A percentile compares a stretch with the other conserved stretches of the same genome.
Evolutionary conservation across 2,797 vertebrate genomes (phyloP).

Genomic region (Avahi laniger): DNA sequence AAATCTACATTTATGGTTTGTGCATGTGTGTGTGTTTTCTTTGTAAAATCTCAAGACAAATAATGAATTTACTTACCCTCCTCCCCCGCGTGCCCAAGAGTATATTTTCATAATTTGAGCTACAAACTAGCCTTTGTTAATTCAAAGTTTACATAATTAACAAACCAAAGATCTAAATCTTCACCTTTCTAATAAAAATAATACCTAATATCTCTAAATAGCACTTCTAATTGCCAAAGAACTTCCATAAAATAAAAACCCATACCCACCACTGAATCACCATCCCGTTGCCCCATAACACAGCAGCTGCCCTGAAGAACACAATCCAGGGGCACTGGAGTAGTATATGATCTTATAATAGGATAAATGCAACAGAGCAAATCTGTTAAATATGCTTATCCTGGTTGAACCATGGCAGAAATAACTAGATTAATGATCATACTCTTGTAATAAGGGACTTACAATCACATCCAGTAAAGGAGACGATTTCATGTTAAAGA

Average conservation of each 20-base stretch:
- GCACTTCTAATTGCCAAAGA: constrained; percentile 47
- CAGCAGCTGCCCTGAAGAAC: background rate
- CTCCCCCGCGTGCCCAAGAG: background rate
- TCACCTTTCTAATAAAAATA: constrained; percentile 59
- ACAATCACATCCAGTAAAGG: background rate
- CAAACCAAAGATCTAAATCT: constrained; percentile 45
- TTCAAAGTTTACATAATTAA: constrained; percentile 62
- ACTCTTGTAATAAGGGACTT: background rate
- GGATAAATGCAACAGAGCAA: background rate
- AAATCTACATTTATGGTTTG: background rate
- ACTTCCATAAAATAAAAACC: constrained; percentile 37
- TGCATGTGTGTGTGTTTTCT: background rate
- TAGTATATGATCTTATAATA: background rate
- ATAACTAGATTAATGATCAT: constrained; percentile 20
- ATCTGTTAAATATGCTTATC: background rate
- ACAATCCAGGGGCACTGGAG: background rate
- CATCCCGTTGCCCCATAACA: background rate
- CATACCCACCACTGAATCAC: background rate
- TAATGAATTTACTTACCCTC: constrained; percentile 7
- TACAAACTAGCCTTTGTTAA: constrained; percentile 46
- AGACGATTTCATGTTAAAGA: background rate
- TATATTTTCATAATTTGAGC: constrained; percentile 4
- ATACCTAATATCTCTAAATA: constrained; percentile 41
- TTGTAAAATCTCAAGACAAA: constrained; percentile 30
- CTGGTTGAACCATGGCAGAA: constrained; percentile 9